A percentile compares a stretch with the other conserved stretches of the same genome.
phyloP scores from a whole-genome alignment of 2,113 vertebrate genomes.

The Heterocephalus glaber region DNA sequence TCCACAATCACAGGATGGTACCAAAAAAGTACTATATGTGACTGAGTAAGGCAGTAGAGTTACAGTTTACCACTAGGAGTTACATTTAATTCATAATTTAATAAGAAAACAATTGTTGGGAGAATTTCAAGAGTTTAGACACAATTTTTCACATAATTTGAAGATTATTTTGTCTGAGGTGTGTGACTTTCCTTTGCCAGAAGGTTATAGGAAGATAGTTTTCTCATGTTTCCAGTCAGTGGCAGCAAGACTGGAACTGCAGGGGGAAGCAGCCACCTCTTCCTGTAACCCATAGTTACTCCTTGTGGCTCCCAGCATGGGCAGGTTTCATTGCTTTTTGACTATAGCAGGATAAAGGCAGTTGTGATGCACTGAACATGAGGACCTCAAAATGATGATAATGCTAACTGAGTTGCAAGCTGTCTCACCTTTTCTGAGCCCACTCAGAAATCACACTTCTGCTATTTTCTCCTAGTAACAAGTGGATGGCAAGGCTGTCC shows the following conservation, averaged over 20 bases:
- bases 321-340: neutral
- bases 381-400: neutral
- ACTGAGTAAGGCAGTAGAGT: neutral
- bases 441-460: neutral
- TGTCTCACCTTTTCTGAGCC: neutral
- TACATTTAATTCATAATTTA: conserved; percentile 38
- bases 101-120: neutral
- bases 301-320: neutral
- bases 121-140: neutral
- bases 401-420: neutral
- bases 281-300: accelerated
- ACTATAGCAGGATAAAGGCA: neutral
- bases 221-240: neutral
- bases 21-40: neutral
- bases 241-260: neutral
- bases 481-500: neutral
- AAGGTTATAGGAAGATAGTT: neutral
- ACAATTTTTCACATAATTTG: neutral
- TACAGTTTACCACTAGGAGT: neutral
- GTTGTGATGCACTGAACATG: neutral
- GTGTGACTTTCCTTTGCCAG: neutral
- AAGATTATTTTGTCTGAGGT: neutral
- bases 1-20: neutral
- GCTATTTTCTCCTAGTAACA: neutral
- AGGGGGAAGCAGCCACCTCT: neutral